Evolutionary conservation across 2,113 vertebrate genomes (phyloP).

Genomic region (Lasiurus borealis): DNA sequence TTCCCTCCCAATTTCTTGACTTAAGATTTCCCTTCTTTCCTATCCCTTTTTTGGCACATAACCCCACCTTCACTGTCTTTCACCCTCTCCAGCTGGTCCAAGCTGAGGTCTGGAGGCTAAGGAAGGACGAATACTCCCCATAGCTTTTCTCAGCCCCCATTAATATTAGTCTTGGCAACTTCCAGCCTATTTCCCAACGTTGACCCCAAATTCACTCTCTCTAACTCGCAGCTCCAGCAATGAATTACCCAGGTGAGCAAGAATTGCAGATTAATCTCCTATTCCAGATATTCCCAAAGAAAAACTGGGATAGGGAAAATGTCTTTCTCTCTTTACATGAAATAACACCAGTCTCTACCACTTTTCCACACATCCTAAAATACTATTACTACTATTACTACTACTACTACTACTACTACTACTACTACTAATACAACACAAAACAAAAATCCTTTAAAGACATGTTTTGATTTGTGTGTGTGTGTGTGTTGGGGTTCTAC

Average conservation of each 20-base stretch:
- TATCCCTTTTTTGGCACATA: neutral
- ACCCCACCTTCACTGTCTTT: neutral
- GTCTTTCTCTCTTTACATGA: neutral
- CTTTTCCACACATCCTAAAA: neutral
- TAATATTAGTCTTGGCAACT: conserved; percentile 25
- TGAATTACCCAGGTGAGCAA: neutral
- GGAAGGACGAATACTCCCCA: neutral
- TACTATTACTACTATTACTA: neutral
- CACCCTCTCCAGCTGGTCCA: neutral
- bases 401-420: no score
- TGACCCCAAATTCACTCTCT: neutral
- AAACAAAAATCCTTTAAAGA: neutral
- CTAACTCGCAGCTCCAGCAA: neutral
- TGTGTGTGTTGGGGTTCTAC: neutral
- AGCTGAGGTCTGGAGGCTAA: neutral
- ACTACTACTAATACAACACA: no score
- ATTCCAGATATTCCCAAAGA: neutral
- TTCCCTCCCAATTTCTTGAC: neutral
- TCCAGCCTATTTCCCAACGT: neutral
- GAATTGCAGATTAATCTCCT: neutral
- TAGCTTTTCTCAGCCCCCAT: neutral
- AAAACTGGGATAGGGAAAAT: neutral
- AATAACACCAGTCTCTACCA: neutral
- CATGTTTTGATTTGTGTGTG: neutral
- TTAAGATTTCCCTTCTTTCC: neutral